These are phyloP conservation scores for Andrena fulva DNA, from an alignment of 2,888 invertebrate genomes.

Conservation along the genomic window DNA sequence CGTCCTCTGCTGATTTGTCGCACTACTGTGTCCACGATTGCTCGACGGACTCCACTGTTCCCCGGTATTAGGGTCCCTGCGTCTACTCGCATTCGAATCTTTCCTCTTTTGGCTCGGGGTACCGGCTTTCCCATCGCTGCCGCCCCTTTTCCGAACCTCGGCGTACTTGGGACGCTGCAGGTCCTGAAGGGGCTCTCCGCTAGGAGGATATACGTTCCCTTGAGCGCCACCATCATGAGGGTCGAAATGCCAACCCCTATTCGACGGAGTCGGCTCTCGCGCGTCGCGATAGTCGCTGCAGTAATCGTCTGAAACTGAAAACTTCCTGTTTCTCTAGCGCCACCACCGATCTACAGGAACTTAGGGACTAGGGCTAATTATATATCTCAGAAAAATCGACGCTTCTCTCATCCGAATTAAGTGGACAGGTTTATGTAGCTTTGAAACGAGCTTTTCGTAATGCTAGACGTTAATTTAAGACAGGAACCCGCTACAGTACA, in stretches of 20 bases:
- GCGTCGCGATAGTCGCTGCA: not conserved
- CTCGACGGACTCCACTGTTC: not conserved
- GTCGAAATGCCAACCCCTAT: not conserved
- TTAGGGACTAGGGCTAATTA: too few species aligned
- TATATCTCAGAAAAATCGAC: not conserved
- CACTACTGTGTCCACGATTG: not conserved
- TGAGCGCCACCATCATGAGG: not conserved
- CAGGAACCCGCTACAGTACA: conserved; percentile 19
- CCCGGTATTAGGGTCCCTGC: not conserved
- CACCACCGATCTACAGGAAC: not conserved
- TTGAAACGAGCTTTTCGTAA: not conserved
- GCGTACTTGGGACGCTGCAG: not conserved
- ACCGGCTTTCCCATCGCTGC: conserved; percentile 38
- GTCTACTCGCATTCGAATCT: not conserved
- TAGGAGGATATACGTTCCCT: not conserved
- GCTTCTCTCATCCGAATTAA: not conserved
- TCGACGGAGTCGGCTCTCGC: not conserved
- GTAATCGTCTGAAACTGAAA: conserved; percentile 36
- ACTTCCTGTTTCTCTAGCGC: conserved; percentile 8
- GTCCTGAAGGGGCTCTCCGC: conserved; percentile 6
- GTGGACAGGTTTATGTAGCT: not conserved
- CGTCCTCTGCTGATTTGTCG: not conserved
- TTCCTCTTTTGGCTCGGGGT: conserved; percentile 7
- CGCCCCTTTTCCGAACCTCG: conserved; percentile 50
- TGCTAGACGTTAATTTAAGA: conserved; percentile 4